phyloP scores from a whole-genome alignment of 2,113 vertebrate genomes.

The Pampusana beccarii region DNA sequence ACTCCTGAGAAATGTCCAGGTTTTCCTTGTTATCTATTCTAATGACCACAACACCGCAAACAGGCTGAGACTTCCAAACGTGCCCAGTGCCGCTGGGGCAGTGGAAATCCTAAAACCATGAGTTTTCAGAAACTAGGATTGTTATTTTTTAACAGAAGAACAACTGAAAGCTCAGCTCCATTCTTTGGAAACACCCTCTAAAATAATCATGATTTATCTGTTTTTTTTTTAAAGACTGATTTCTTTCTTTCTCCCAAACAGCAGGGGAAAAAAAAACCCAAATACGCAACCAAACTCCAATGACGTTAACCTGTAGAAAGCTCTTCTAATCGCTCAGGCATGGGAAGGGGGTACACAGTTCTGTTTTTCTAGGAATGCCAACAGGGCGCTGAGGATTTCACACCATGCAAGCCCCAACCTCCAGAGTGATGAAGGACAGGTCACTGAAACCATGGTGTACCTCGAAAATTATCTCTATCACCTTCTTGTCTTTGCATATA shows the following conservation, averaged over 20 bases:
- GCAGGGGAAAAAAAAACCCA: neutral
- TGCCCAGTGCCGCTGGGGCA: no score
- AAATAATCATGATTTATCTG: neutral
- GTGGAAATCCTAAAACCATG: neutral
- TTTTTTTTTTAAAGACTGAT: neutral
- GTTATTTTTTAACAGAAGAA: neutral
- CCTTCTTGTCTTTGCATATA: neutral
- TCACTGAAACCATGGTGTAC: neutral
- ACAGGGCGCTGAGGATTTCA: no score
- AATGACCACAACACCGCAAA: no score
- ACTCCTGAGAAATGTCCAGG: no score
- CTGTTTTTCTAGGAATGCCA: no score
- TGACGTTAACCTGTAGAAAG: neutral
- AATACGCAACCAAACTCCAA: neutral
- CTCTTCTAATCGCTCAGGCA: neutral
- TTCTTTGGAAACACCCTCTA: neutral
- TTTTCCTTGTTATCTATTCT: no score
- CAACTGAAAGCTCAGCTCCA: neutral
- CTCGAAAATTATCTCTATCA: neutral
- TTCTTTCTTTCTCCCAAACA: neutral
- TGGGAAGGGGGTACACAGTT: rapidly evolving
- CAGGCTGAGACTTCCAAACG: no score
- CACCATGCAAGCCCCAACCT: neutral
- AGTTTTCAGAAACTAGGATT: neutral
- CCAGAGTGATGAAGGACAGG: rapidly evolving